Base-by-base conservation (phyloP, 2,113 vertebrate species). In the Lutjanus erythropterus region DNA sequence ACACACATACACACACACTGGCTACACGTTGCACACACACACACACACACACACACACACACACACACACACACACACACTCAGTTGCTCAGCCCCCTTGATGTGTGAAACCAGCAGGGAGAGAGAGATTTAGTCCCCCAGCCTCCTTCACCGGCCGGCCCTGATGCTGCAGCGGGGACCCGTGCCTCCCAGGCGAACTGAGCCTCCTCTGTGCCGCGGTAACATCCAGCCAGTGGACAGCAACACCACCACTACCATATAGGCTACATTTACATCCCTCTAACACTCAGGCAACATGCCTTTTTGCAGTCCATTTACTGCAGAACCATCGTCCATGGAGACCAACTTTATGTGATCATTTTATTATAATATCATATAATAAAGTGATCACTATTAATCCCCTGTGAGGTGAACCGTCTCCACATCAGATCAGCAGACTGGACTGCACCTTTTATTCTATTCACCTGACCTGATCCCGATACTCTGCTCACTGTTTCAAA, bases 141-240 rank as follows among this genome's bases (percentile, higher is more conserved):
- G 35, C 31, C 15, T 39, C 42, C 23, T 41, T 60, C 60, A 29
- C 87, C 86, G 88, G 83, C 79, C 72, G 86, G 81, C 78, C 90
- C 89, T 92, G 93, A 93, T 88, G 93, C 93, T 60, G 60, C 42
- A 31, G 44, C 69, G 6, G 65, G 31, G n/a, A 50, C 18, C 37
- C 39, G 52, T 9, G 25, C 4, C n/a, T 77, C 19, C 6, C 49
- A 46, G 42, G 21, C 71, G 80, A 47, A 35, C 49, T 56, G 5
- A 5, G 55, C 39, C 37, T 62, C 27, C 68, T 66, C 27, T 23
- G 33, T 73, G 47, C 72, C 50, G 60, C 41, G 52, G 2, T 65
- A 25, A 76, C 72, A 46, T 58, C 75, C 70, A 68, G 1, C 0
- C 12, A 35, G 31, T 19, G 31, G 15, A 6, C 27, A 33, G 11